Base-by-base conservation (phyloP, 2,113 vertebrate genomes). In the Candoia aspera region DNA sequence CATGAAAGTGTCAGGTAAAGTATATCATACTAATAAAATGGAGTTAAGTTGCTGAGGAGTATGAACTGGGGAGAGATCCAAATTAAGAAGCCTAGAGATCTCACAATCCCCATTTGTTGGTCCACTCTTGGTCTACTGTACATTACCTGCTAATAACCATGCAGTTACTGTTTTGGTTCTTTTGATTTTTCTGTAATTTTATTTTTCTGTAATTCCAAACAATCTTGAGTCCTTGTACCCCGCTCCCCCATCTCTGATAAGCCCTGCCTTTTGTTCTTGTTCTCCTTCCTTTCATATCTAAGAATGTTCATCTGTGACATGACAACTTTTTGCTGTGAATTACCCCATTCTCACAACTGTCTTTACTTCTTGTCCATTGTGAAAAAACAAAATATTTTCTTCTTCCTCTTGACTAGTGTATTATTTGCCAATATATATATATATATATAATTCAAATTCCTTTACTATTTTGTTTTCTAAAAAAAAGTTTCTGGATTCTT, bases 401-500 rank as follows among this genome's bases (percentile, higher is more conserved):
- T 4, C 42, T 79, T 42, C 33, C 1, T 79, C 33, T 79, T 79
- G 42, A 42, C 33, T 42, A 79, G 42, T 79, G 17, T 79, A 79
- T 42, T 17, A 79, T 42, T 42, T 79, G 33, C 33, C 17, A 79
- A 79, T n/a, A n/a, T n/a, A n/a, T n/a, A n/a, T n/a, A n/a, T n/a
- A 79, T 37, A 37, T 2, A 79, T 33, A 79, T 79, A 21, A 21
- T 79, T 42, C 19, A 33, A 21, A 79, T 79, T 79, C 19, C 33
- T 79, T 42, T 42, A 79, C 8, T n/a, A 17, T 79, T 79, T 42
- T 79, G 73, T 42, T 21, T 55, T 59, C 29, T 86, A 54, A 42
- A 86, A 59, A 42, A 3, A 87, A 93, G 91, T 79, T 92, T 64
- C 55, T 21, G 37, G 79, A 23, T 90, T 37, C 83, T 23, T 62